Evolutionary conservation across 2,888 invertebrate species (phyloP).

Genomic region (Xylocampa areola): DNA sequence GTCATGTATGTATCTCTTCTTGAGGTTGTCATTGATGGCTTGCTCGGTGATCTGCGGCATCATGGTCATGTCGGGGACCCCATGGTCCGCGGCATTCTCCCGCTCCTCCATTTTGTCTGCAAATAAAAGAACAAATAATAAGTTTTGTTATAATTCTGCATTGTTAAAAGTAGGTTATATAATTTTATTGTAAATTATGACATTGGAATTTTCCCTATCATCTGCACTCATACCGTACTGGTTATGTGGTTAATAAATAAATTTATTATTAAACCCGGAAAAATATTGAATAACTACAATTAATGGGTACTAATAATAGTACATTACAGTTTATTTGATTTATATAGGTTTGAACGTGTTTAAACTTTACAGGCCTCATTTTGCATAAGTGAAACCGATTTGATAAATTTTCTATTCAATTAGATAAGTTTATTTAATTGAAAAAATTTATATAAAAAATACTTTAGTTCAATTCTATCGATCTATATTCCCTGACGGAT

Average conservation of each 20-base stretch:
- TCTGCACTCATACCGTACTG: neutral
- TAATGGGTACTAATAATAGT: neutral
- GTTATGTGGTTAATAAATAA: neutral
- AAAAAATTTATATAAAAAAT: too few relatives aligned
- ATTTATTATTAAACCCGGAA: neutral
- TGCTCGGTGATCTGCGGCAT: conserved; percentile 97
- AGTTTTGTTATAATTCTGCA: neutral
- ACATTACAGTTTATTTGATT: neutral
- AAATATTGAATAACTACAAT: neutral
- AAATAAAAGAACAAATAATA: conserved; percentile 52
- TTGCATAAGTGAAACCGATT: too few relatives aligned
- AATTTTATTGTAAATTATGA: too few relatives aligned
- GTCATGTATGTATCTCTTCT: conserved; percentile 94
- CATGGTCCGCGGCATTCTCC: conserved; percentile 89
- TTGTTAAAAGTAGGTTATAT: too few relatives aligned
- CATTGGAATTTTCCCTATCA: too few relatives aligned
- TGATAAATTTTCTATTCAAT: too few relatives aligned
- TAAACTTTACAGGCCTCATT: too few relatives aligned
- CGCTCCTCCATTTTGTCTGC: conserved; percentile 85
- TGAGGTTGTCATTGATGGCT: conserved; percentile 96
- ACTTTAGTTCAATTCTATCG: conserved; percentile 6
- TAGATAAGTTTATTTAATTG: too few relatives aligned
- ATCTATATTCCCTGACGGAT: conserved; percentile 15
- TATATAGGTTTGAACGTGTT: neutral
- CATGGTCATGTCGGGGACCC: conserved; percentile 97